phyloP scores from a whole-genome alignment of 2,888 invertebrate species.

The Oxyscelio sp. region DNA sequence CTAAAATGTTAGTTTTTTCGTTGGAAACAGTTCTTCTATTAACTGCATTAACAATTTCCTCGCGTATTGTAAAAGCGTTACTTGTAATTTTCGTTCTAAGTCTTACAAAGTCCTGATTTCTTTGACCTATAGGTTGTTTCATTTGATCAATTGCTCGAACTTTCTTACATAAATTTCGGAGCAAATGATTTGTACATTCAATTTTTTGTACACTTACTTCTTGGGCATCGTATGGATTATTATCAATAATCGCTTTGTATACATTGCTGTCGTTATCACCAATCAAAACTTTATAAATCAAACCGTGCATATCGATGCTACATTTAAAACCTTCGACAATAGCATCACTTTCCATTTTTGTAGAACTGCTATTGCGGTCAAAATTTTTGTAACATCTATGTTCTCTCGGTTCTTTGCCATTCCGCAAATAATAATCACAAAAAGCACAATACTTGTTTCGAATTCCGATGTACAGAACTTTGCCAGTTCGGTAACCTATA shows the following conservation, averaged over 20 bases:
- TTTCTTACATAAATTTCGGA: slow-evolving; percentile 73
- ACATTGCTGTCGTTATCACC: slow-evolving; percentile 1
- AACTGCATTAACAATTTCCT: neutral
- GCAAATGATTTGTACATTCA: slow-evolving; percentile 81
- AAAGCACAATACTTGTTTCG: slow-evolving; percentile 13
- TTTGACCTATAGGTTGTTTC: neutral
- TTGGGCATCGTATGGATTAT: slow-evolving; percentile 29
- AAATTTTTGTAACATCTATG: slow-evolving; percentile 32
- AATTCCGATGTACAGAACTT: slow-evolving; percentile 77
- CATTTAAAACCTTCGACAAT: slow-evolving; percentile 72
- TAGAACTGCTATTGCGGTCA: slow-evolving; percentile 65
- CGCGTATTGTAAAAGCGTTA: neutral
- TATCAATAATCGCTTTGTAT: slow-evolving; percentile 7
- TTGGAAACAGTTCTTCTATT: neutral
- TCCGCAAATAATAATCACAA: slow-evolving; percentile 37
- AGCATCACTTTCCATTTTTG: slow-evolving; percentile 79
- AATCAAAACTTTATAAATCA: neutral
- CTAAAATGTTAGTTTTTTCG: slow-evolving; percentile 1
- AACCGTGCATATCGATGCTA: slow-evolving; percentile 41
- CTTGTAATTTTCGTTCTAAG: neutral
- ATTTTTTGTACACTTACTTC: slow-evolving; percentile 37
- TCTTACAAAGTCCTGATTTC: neutral
- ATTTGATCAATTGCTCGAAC: neutral
- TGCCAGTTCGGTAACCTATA: slow-evolving; percentile 58
- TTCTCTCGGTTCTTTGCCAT: neutral